phyloP scores from a whole-genome alignment of 2,888 invertebrate species.

The Polyommatus iphigenia region DNA sequence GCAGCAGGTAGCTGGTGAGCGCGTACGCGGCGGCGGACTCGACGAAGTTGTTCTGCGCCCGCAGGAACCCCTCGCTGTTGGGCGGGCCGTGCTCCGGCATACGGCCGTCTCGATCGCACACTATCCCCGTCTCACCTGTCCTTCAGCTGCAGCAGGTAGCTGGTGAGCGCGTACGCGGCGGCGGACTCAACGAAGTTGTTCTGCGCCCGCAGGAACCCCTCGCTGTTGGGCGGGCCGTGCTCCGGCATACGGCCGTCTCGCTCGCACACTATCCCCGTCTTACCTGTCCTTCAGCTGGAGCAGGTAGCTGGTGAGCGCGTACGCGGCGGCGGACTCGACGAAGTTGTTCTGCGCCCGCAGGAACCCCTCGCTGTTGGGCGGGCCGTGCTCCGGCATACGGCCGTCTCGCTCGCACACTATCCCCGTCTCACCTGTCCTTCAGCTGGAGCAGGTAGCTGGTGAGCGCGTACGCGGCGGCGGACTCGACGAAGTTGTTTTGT shows the following conservation, averaged over 20 bases:
- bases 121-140: constrained; percentile 84
- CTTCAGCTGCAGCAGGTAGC: constrained; percentile 98
- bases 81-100: constrained; percentile 91
- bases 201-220: constrained; percentile 94
- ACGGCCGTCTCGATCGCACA: background rate
- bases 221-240: constrained; percentile 92
- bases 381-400: constrained; percentile 89
- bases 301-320: constrained; percentile 97
- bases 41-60: constrained; percentile 98
- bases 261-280: background rate
- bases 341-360: constrained; percentile 97
- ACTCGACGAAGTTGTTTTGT: constrained; percentile 98
- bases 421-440: constrained; percentile 89
- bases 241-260: constrained; percentile 79
- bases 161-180: constrained; percentile 98
- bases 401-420: background rate
- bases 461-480: constrained; percentile 98
- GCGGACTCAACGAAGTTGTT: constrained; percentile 98
- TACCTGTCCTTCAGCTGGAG: constrained; percentile 99
- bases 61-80: constrained; percentile 92
- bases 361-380: constrained; percentile 91
- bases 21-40: constrained; percentile 99
- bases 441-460: constrained; percentile 98
- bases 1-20: constrained; percentile 97
- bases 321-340: constrained; percentile 98